These are phyloP conservation scores for Morelia viridis DNA, from an alignment of 2,797 vertebrate genomes.

Conservation along the genomic window DNA sequence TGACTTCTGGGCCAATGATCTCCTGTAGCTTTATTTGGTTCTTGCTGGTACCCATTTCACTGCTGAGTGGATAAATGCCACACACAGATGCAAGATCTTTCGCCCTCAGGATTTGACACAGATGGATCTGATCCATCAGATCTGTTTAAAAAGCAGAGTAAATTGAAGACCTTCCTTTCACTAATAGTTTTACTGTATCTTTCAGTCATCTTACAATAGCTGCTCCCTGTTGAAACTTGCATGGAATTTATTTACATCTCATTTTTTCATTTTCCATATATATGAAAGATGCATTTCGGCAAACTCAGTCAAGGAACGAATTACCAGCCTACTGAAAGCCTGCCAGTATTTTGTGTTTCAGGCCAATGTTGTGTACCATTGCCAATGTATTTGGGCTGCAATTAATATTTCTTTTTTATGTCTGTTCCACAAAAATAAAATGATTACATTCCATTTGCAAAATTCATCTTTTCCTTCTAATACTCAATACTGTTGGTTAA, in stretches of 20 bases:
- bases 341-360: not conserved
- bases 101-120: conserved; percentile 59
- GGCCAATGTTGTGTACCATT: not conserved
- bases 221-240: conserved; percentile 32
- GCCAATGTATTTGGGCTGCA: not conserved
- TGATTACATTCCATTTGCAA: not conserved
- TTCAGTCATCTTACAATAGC: conserved; percentile 38
- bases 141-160: conserved; percentile 31
- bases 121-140: conserved; percentile 60
- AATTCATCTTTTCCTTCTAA: not conserved
- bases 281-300: not conserved
- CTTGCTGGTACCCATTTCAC: conserved; percentile 68
- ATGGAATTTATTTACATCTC: conserved; percentile 41
- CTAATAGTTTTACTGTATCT: conserved; percentile 22
- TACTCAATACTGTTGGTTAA: not conserved
- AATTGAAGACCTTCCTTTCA: conserved; percentile 37
- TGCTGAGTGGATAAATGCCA: conserved; percentile 64
- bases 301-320: conserved; percentile 26
- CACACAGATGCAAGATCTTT: conserved; percentile 58
- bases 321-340: not conserved
- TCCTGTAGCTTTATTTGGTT: conserved; percentile 68
- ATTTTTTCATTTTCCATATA: not conserved
- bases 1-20: conserved; percentile 57
- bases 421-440: not conserved
- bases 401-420: not conserved